Evolutionary conservation across 1,140 invertebrate genomes (phyloP).

Genomic region (Leptinotarsa lineolata): DNA sequence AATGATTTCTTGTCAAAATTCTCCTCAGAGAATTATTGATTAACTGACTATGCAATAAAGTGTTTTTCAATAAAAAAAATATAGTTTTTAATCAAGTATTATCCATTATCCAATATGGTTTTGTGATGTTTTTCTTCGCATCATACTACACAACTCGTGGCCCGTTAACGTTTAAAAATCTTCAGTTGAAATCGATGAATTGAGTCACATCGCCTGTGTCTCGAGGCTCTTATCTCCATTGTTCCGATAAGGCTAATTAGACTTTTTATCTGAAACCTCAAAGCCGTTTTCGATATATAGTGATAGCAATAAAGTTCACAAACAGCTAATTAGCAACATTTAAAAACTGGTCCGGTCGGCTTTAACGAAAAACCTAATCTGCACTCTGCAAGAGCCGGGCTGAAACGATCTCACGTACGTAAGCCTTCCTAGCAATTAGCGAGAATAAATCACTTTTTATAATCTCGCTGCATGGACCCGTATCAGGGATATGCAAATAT

Average conservation of each 20-base stretch:
- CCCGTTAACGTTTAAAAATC: not conserved
- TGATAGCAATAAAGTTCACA: conserved; percentile 14
- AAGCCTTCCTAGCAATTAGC: conserved; percentile 30
- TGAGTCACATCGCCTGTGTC: not conserved
- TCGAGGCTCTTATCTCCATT: conserved; percentile 9
- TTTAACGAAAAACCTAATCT: conserved; percentile 25
- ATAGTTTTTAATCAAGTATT: too few relatives aligned
- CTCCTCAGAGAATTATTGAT: too few relatives aligned
- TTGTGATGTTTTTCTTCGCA: too few relatives aligned
- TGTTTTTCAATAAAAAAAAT: too few relatives aligned
- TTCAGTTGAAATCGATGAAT: not conserved
- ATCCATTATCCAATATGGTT: too few relatives aligned
- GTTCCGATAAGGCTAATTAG: conserved; percentile 1
- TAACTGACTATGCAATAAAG: too few relatives aligned
- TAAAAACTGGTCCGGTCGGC: conserved; percentile 14
- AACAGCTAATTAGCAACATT: conserved; percentile 25
- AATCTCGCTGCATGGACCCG: conserved; percentile 22
- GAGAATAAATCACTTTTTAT: conserved; percentile 36
- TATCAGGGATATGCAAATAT: conserved; percentile 23
- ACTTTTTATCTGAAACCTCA: conserved; percentile 7
- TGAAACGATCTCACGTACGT: conserved; percentile 29
- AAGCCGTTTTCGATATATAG: conserved; percentile 9
- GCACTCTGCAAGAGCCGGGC: conserved; percentile 15
- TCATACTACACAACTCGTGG: too few relatives aligned
- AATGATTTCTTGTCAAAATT: too few relatives aligned